Percentiles rank a stretch among this genome's conserved stretches.
phyloP scores from a whole-genome alignment of 2,797 vertebrate genomes.

The Eulemur mongoz region DNA sequence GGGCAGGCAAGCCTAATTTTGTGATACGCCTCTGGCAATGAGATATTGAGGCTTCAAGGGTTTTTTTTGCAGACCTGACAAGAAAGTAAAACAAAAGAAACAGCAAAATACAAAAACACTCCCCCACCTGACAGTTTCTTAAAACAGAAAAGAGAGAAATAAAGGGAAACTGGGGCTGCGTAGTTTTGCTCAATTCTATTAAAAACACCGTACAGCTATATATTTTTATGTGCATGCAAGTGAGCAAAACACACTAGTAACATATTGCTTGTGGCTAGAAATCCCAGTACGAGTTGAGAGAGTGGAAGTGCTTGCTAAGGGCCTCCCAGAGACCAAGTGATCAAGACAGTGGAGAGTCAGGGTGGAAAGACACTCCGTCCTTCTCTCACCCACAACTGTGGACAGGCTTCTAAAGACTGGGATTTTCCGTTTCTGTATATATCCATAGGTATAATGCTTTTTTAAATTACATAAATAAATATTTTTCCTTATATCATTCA shows the following conservation, averaged over 20 bases:
- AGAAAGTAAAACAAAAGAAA: neutral
- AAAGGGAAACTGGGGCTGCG: neutral
- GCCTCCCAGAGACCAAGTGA: neutral
- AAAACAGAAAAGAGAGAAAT: neutral
- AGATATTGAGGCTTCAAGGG: neutral
- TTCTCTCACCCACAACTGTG: neutral
- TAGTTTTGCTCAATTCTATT: neutral
- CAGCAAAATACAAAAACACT: neutral
- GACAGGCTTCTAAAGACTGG: neutral
- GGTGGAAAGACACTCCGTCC: neutral
- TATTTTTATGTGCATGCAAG: neutral
- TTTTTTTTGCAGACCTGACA: neutral
- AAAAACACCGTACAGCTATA: neutral
- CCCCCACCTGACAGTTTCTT: neutral
- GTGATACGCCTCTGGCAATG: neutral
- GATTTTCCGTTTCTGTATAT: neutral
- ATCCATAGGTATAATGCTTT: neutral
- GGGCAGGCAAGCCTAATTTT: constrained; percentile 46
- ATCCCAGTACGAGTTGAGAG: no score
- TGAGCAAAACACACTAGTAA: neutral
- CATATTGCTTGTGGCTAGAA: neutral
- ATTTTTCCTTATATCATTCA: neutral
- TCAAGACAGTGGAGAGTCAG: neutral
- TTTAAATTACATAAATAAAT: neutral
- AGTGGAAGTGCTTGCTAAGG: neutral